Evolutionary conservation across 2,888 invertebrate genomes (phyloP).

Genomic region (Cerastoderma edule): DNA sequence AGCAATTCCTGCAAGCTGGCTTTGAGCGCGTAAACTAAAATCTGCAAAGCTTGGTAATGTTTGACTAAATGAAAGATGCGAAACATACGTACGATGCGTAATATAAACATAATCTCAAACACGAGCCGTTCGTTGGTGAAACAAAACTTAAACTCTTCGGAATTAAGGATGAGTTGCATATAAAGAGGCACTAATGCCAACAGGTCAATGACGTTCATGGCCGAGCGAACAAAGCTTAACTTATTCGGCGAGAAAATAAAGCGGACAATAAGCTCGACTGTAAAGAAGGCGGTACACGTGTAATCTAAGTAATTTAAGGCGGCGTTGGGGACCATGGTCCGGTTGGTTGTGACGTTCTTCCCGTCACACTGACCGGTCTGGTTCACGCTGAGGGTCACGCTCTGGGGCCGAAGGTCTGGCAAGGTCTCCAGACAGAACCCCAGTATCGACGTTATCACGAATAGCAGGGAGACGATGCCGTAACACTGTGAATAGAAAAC

Average conservation of each 20-base stretch:
- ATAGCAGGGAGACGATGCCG: constrained; percentile 81
- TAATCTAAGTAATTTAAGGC: constrained; percentile 78
- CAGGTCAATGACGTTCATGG: constrained; percentile 82
- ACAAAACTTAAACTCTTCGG: constrained; percentile 76
- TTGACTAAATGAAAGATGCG: constrained; percentile 85
- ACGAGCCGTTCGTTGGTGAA: constrained; percentile 79
- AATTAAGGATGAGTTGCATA: constrained; percentile 80
- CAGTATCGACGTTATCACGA: constrained; percentile 80
- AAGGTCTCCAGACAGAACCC: constrained; percentile 82
- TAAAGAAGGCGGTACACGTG: constrained; percentile 82
- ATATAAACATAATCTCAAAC: constrained; percentile 83
- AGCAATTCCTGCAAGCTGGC: constrained; percentile 83
- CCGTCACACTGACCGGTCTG: constrained; percentile 54
- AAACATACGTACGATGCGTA: constrained; percentile 84
- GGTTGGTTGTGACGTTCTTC: constrained; percentile 49
- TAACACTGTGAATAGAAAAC: constrained; percentile 72
- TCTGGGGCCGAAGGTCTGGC: constrained; percentile 69
- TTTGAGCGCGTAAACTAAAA: constrained; percentile 84
- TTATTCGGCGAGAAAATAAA: constrained; percentile 80
- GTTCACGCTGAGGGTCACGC: constrained; percentile 48
- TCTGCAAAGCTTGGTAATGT: constrained; percentile 84
- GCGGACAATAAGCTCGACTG: constrained; percentile 80
- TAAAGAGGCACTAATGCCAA: constrained; percentile 82
- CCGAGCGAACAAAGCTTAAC: constrained; percentile 75
- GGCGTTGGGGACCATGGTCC: constrained; percentile 66